These are phyloP conservation scores for Peromyscus attwateri DNA, from an alignment of 2,797 vertebrate genomes.

Conservation along the genomic window DNA sequence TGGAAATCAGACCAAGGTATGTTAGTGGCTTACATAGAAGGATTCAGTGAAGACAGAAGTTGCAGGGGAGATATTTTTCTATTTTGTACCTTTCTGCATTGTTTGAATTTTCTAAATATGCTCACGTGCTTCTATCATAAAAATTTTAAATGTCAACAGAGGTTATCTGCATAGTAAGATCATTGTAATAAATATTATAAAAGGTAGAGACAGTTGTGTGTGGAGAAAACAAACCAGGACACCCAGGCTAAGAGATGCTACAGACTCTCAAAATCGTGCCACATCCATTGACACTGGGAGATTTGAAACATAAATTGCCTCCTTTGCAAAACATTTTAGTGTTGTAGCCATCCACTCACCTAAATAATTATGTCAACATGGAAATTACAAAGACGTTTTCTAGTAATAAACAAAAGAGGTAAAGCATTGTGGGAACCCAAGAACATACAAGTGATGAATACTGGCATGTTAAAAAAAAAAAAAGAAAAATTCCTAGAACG, in stretches of 20 bases:
- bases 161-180: conserved; percentile 73
- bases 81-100: conserved; percentile 60
- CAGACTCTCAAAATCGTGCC: conserved; percentile 4
- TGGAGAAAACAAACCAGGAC: conserved; percentile 54
- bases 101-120: conserved; percentile 72
- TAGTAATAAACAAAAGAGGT: background rate
- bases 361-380: background rate
- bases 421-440: background rate
- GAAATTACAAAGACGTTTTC: background rate
- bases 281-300: background rate
- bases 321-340: background rate
- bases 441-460: background rate
- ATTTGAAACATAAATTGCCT: background rate
- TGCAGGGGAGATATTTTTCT: background rate
- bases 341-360: background rate
- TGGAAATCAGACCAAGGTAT: background rate
- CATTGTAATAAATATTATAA: conserved; percentile 79
- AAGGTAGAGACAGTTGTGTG: conserved; percentile 62
- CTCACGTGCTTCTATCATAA: conserved; percentile 54
- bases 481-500: background rate
- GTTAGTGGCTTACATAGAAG: background rate
- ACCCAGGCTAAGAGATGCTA: background rate
- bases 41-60: background rate
- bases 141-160: conserved; percentile 78
- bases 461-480: background rate